Base-by-base conservation (phyloP, 2,888 invertebrate species). In the Ophion ellenae region DNA sequence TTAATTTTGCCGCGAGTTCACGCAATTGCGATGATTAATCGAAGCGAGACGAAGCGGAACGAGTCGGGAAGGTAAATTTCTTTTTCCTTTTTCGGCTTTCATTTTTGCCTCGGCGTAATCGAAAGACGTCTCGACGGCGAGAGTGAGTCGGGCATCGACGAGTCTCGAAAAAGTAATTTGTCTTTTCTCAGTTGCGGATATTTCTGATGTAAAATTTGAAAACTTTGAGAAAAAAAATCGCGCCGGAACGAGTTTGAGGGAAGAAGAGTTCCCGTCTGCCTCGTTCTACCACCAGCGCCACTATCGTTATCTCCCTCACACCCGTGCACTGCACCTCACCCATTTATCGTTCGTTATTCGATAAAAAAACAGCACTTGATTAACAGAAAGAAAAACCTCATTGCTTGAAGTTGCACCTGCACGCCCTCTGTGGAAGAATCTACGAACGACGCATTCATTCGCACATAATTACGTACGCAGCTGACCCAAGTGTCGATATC, bases 1-100 rank as follows among this genome's bases (percentile, higher is more conserved):
- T 17, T 14, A 14, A 53, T 53, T 53, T 53, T 0, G 53, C 17
- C 17, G 53, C 11, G 53, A 17, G 9, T 47, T 57, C 14, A 71
- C 28, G 24, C 66, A 14, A 66, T 67, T 67, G 67, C 67, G 53
- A 53, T 53, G 53, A 53, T 53, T 53, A 53, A 53, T 53, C 53
- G 53, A 53, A 53, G 53, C 53, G 53, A 53, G 53, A 53, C 53
- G 53, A 53, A 53, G 53, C 53, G 53, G 53, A 53, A 53, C 53
- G 11, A 17, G 14, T 53, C 17, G 53, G 17, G 17, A 53, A 17
- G 17, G 53, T 53, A 53, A 53, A 53, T 53, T 53, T 53, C 53
- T 53, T 53, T 53, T 40, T 40, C 7, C 14, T 40, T 40, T 6
- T 53, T 53, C 53, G 53, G 53, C 53, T 53, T 53, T 53, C 53